A percentile compares a stretch with the other conserved stretches of the same genome.
These are phyloP conservation scores for Mesorhabditis belari DNA, from an alignment of 2,888 invertebrate species.

Conservation along the genomic window DNA sequence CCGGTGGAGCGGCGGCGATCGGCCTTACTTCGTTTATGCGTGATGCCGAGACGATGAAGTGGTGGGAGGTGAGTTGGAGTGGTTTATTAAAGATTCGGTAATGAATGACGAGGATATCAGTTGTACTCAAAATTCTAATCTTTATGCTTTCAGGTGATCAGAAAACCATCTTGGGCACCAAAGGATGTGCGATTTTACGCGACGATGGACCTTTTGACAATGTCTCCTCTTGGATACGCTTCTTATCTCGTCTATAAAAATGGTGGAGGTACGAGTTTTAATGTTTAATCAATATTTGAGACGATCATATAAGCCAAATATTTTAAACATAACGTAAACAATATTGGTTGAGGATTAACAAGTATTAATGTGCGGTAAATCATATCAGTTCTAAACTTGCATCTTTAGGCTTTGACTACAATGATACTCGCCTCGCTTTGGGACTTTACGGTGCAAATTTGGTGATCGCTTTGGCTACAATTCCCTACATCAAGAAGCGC, in stretches of 20 bases:
- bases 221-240: slow-evolving; percentile 46
- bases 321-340: too few relatives aligned
- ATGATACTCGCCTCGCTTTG: slow-evolving; percentile 42
- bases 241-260: slow-evolving; percentile 48
- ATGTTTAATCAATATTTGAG: not conserved
- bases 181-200: slow-evolving; percentile 33
- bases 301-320: not conserved
- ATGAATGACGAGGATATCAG: not conserved
- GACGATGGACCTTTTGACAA: slow-evolving; percentile 33
- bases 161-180: slow-evolving; percentile 41
- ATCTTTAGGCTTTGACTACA: slow-evolving; percentile 41
- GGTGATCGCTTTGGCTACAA: slow-evolving; percentile 22
- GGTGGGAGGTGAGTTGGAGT: slow-evolving; percentile 30
- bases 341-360: too few relatives aligned
- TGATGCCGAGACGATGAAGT: slow-evolving; percentile 23
- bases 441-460: slow-evolving; percentile 39
- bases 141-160: slow-evolving; percentile 14
- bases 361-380: not conserved
- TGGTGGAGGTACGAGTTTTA: slow-evolving; percentile 35
- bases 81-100: not conserved
- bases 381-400: not conserved
- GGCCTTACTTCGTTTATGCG: slow-evolving; percentile 22
- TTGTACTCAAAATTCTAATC: not conserved
- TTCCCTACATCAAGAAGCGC: slow-evolving; percentile 38
- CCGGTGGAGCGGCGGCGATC: slow-evolving; percentile 32